Conservation (phyloP, 2,797 vertebrate species). For the Philypnodon macrostomus region DNA sequence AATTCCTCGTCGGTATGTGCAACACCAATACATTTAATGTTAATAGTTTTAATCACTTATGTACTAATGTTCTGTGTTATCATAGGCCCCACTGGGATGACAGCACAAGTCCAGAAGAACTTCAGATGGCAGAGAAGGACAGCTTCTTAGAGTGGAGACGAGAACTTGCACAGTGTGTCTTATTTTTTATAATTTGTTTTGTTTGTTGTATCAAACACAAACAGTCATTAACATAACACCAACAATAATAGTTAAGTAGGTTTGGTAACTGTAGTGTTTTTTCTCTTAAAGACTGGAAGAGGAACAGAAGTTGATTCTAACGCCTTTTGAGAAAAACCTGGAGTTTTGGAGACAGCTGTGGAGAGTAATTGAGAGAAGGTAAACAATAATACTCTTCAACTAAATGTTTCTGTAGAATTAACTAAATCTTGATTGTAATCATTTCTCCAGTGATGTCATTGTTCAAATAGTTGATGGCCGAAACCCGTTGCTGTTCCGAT, state of each 20-base stretch:
- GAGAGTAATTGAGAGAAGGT: slow-evolving; percentile 98
- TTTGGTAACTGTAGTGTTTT: no score
- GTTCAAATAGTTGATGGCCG: slow-evolving; percentile 96
- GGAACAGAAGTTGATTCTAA: slow-evolving; percentile 90
- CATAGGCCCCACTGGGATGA: slow-evolving; percentile 88
- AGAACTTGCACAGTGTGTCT: slow-evolving; percentile 83
- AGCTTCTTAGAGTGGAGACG: slow-evolving; percentile 92
- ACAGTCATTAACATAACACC: no score
- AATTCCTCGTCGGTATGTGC: slow-evolving; percentile 85
- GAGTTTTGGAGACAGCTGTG: slow-evolving; percentile 98
- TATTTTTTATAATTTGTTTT: background rate
- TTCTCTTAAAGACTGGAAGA: slow-evolving; percentile 87
- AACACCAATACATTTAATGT: background rate
- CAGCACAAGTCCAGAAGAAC: slow-evolving; percentile 83
- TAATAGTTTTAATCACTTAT: background rate
- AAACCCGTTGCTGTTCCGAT: slow-evolving; percentile 93
- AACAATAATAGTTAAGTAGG: no score
- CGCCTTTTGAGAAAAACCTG: slow-evolving; percentile 95
- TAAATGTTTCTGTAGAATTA: background rate
- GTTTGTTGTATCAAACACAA: no score
- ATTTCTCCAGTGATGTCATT: slow-evolving; percentile 84
- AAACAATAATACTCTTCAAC: background rate
- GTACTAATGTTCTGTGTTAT: slow-evolving; percentile 15
- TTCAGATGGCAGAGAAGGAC: slow-evolving; percentile 88
- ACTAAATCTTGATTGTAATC: slow-evolving; percentile 4